A percentile compares a stretch with the other conserved stretches of the same genome.
Evolutionary conservation across 1,140 invertebrate species (phyloP).

Genomic region (Drosophila simulans): DNA sequence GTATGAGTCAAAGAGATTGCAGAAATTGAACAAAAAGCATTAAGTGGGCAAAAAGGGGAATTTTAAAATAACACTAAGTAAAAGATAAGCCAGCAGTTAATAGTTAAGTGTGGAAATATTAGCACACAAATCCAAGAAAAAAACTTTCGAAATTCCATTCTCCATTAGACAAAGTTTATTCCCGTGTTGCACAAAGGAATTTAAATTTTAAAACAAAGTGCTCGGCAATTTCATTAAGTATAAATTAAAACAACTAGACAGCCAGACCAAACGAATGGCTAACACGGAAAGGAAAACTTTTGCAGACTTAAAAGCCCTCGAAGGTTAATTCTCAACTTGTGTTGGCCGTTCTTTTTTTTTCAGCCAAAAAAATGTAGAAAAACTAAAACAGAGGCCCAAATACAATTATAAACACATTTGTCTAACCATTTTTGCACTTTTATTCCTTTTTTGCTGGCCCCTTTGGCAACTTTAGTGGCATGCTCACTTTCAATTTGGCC

Average conservation of each 20-base stretch:
- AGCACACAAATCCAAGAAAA: no score
- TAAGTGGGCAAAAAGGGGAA: not conserved
- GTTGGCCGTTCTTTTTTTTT: conserved; percentile 5
- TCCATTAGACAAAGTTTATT: not conserved
- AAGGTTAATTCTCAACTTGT: conserved; percentile 11
- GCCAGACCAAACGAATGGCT: conserved; percentile 2
- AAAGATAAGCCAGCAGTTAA: no score
- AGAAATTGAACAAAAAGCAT: not conserved
- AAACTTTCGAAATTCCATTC: no score
- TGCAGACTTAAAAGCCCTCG: not conserved
- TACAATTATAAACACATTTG: conserved; percentile 74
- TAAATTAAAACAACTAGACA: conserved; percentile 7
- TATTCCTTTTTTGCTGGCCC: not conserved
- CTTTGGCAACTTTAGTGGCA: conserved; percentile 41
- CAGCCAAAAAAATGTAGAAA: conserved; percentile 7
- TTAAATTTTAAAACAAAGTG: not conserved
- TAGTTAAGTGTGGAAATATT: no score
- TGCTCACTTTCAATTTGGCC: conserved; percentile 71
- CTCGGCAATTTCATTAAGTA: not conserved
- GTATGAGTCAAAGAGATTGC: not conserved
- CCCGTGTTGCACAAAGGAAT: not conserved
- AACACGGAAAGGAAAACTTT: conserved; percentile 13
- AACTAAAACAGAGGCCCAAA: conserved; percentile 37
- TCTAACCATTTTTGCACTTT: conserved; percentile 17
- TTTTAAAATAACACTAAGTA: not conserved